phyloP scores from a whole-genome alignment of 2,888 invertebrate species.

The Blastobasis adustella region DNA sequence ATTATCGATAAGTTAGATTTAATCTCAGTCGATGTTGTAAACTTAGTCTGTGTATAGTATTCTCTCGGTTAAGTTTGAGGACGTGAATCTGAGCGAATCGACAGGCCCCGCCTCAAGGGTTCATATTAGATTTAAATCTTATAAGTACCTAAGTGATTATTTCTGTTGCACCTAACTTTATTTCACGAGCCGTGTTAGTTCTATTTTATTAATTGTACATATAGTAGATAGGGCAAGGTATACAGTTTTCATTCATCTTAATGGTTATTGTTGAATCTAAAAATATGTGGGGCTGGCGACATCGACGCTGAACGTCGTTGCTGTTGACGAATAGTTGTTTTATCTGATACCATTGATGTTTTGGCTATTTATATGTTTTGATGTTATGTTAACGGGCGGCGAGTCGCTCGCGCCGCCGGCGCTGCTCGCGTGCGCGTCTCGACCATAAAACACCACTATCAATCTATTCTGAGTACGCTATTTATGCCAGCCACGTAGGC shows the following conservation, averaged over 20 bases:
- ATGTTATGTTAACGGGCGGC: slow-evolving; percentile 33
- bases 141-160: slow-evolving; percentile 56
- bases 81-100: slow-evolving; percentile 69
- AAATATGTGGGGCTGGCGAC: slow-evolving; percentile 42
- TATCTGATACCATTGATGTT: slow-evolving; percentile 49
- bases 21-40: slow-evolving; percentile 70
- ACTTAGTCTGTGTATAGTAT: slow-evolving; percentile 70
- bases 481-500: slow-evolving; percentile 31
- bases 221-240: slow-evolving; percentile 61
- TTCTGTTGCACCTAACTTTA: slow-evolving; percentile 64
- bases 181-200: slow-evolving; percentile 64
- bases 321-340: slow-evolving; percentile 38
- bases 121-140: slow-evolving; percentile 61
- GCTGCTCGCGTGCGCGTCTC: too few species aligned
- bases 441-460: too few species aligned
- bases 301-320: slow-evolving; percentile 50
- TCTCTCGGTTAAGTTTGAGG: slow-evolving; percentile 62
- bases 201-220: slow-evolving; percentile 64
- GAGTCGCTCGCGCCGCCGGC: slow-evolving; percentile 24
- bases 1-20: slow-evolving; percentile 72
- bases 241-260: slow-evolving; percentile 52
- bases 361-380: slow-evolving; percentile 51
- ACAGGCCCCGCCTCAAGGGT: slow-evolving; percentile 60
- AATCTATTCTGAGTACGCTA: background rate
- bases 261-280: slow-evolving; percentile 60